Conservation (phyloP, 2,113 vertebrate species). For the Ancistrus triradiatus region DNA sequence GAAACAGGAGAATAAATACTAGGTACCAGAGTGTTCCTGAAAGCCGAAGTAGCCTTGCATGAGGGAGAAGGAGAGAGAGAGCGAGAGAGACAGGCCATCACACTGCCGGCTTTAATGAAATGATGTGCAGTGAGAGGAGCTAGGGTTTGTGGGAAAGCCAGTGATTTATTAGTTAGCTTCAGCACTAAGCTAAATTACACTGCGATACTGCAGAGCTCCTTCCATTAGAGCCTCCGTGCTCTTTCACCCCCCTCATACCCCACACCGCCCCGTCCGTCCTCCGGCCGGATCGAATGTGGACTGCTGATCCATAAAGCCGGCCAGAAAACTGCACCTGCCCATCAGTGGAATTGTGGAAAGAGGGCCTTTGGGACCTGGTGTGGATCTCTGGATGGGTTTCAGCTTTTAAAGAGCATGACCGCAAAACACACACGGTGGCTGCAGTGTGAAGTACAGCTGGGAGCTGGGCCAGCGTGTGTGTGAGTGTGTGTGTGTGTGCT, state of each 20-base stretch:
- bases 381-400: constrained; percentile 27
- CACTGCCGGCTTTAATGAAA: constrained; percentile 73
- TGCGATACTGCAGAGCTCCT: constrained; percentile 65
- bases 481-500: background rate
- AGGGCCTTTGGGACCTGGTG: constrained; percentile 11
- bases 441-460: constrained; percentile 39
- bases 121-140: constrained; percentile 67
- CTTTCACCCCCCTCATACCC: constrained; percentile 33
- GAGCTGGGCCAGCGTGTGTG: constrained; percentile 5
- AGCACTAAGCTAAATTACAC: constrained; percentile 75
- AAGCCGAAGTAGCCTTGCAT: constrained; percentile 13
- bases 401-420: constrained; percentile 28
- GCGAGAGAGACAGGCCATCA: constrained; percentile 51
- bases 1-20: constrained; percentile 7
- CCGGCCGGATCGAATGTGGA: background rate
- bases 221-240: constrained; percentile 49
- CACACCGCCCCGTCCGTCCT: constrained; percentile 9
- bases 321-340: constrained; percentile 24
- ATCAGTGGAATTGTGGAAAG: constrained; percentile 10
- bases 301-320: constrained; percentile 6
- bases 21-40: constrained; percentile 17
- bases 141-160: constrained; percentile 65
- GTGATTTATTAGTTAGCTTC: constrained; percentile 70
- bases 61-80: constrained; percentile 24
- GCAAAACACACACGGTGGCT: constrained; percentile 32